Conservation (phyloP, 2,888 invertebrate species). For the Drosophila rellima region DNA sequence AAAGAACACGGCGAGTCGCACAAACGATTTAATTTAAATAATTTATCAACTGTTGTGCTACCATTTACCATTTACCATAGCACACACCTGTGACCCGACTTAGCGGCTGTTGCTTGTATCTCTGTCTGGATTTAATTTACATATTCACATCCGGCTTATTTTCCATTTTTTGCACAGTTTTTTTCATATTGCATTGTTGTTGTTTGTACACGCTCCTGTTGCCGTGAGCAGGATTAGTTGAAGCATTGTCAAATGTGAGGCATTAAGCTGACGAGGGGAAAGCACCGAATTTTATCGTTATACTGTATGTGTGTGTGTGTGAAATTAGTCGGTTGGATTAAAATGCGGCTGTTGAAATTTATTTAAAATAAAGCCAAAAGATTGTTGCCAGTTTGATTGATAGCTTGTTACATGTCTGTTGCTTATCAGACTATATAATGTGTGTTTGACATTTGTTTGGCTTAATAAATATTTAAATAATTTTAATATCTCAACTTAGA, state of each 20-base stretch:
- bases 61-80: constrained; percentile 23
- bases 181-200: constrained; percentile 2
- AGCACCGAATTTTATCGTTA: constrained; percentile 45
- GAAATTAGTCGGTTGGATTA: constrained; percentile 20
- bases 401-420: neutral
- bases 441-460: neutral
- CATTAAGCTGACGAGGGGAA: constrained; percentile 57
- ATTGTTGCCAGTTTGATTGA: constrained; percentile 50
- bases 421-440: neutral
- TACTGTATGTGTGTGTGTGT: neutral
- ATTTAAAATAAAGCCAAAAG: constrained; percentile 47
- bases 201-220: constrained; percentile 8
- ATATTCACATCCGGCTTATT: constrained; percentile 60
- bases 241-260: constrained; percentile 41
- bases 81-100: constrained; percentile 25
- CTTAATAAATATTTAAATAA: neutral
- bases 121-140: constrained; percentile 69
- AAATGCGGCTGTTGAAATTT: constrained; percentile 22
- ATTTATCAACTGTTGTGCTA: constrained; percentile 62
- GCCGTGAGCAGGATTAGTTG: constrained; percentile 35
- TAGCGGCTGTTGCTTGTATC: constrained; percentile 35
- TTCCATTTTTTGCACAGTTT: constrained; percentile 8
- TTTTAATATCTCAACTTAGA: neutral
- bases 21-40: constrained; percentile 65
- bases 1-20: constrained; percentile 16